Conservation (phyloP, 1,140 invertebrate genomes). For the Aphelinus certus region DNA sequence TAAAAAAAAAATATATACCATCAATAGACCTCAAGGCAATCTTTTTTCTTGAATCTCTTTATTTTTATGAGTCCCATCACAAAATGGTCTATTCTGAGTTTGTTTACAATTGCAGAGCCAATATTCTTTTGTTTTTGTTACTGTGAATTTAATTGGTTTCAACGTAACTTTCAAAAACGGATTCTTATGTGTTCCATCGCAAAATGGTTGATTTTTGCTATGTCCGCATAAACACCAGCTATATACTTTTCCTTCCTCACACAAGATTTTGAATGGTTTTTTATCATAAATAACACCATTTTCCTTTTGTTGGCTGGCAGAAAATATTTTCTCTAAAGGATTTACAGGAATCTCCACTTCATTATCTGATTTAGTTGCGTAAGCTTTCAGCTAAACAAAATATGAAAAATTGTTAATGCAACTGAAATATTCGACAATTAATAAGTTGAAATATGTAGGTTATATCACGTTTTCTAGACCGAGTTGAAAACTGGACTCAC, state of each 20-base stretch:
- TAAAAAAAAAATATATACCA: conserved; percentile 27
- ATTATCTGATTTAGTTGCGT: conserved; percentile 34
- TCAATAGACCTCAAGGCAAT: conserved; percentile 7
- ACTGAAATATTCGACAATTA: too few relatives aligned
- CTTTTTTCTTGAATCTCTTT: conserved; percentile 55
- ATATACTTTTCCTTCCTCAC: conserved; percentile 86
- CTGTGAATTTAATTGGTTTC: conserved; percentile 83
- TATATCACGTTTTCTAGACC: too few relatives aligned
- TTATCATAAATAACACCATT: conserved; percentile 86
- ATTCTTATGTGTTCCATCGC: conserved; percentile 90
- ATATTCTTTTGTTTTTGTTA: conserved; percentile 91
- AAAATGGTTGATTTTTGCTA: conserved; percentile 93
- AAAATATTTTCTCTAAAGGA: conserved; percentile 68
- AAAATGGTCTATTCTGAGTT: conserved; percentile 93
- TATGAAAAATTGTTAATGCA: too few relatives aligned
- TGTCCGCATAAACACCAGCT: conserved; percentile 94
- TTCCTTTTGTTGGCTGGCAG: conserved; percentile 69
- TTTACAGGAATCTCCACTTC: conserved; percentile 72
- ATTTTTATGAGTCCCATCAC: conserved; percentile 93
- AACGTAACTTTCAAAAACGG: conserved; percentile 76
- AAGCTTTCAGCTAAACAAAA: conserved; percentile 1
- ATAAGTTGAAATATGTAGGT: too few relatives aligned
- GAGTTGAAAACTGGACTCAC: too few relatives aligned
- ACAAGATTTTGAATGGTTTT: conserved; percentile 84
- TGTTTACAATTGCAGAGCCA: conserved; percentile 99